Conservation (phyloP, 2,113 vertebrate genomes). For the Amazona vittata region DNA sequence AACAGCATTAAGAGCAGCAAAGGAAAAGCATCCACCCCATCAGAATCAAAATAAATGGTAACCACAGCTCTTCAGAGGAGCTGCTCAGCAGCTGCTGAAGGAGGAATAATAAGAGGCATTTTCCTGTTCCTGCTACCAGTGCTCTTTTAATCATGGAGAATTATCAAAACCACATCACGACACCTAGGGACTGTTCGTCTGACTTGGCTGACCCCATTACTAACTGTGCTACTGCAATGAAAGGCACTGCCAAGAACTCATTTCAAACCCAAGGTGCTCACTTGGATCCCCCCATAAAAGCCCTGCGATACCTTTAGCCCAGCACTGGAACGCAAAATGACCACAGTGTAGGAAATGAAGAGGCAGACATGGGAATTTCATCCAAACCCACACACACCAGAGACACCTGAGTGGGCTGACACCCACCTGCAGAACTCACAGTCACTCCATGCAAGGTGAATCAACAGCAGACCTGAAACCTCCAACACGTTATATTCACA, state of each 20-base stretch:
- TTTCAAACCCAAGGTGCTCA: background rate
- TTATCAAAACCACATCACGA: conserved; percentile 13
- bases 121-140: background rate
- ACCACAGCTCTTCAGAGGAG: background rate
- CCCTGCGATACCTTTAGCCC: background rate
- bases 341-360: background rate
- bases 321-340: background rate
- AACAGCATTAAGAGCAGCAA: background rate
- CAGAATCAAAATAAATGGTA: background rate
- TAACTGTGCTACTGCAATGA: background rate
- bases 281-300: background rate
- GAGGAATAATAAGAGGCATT: background rate
- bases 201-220: background rate
- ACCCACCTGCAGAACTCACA: fast-evolving
- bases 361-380: background rate
- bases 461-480: background rate
- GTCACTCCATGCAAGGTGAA: background rate
- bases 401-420: background rate
- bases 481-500: background rate
- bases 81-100: background rate
- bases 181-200: background rate
- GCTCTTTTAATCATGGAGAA: background rate
- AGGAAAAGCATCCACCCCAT: background rate
- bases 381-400: fast-evolving
- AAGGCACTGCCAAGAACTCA: background rate